phyloP scores from a whole-genome alignment of 2,888 invertebrate species.

The Rutpela maculata region DNA sequence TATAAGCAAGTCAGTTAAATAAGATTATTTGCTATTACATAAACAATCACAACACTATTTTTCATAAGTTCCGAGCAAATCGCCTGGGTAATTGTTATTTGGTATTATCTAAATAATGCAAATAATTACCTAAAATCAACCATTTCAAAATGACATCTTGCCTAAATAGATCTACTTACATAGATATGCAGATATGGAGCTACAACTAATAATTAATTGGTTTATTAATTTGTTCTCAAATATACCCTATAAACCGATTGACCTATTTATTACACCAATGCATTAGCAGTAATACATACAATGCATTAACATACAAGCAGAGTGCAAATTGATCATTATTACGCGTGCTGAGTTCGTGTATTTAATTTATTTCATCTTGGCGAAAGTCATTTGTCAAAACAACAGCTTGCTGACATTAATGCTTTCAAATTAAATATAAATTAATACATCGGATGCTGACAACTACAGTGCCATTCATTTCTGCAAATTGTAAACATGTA shows the following conservation, averaged over 20 bases:
- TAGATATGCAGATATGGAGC: too few species aligned
- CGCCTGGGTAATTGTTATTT: too few species aligned
- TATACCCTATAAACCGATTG: background rate
- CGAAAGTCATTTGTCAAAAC: constrained; percentile 42
- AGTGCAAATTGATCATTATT: background rate
- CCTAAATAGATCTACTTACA: too few species aligned
- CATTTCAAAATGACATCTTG: too few species aligned
- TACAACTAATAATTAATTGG: too few species aligned
- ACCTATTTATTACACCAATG: background rate
- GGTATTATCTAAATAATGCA: too few species aligned
- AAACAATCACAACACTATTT: too few species aligned
- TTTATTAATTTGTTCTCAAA: background rate
- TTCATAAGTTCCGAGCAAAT: too few species aligned
- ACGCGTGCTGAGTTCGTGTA: background rate
- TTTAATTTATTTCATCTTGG: constrained; percentile 38
- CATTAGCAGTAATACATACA: background rate
- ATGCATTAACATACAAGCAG: constrained; percentile 8
- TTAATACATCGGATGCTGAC: constrained; percentile 38
- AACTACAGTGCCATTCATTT: constrained; percentile 12
- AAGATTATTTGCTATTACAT: too few species aligned
- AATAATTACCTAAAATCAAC: too few species aligned
- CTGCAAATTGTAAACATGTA: constrained; percentile 29
- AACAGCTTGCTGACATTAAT: constrained; percentile 42
- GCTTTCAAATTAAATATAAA: constrained; percentile 43
- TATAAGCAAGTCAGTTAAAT: too few species aligned